Evolutionary conservation across 35 echinoderm and acorn worm species (phyloP).

Genomic region (Nesometra sesokonis): DNA sequence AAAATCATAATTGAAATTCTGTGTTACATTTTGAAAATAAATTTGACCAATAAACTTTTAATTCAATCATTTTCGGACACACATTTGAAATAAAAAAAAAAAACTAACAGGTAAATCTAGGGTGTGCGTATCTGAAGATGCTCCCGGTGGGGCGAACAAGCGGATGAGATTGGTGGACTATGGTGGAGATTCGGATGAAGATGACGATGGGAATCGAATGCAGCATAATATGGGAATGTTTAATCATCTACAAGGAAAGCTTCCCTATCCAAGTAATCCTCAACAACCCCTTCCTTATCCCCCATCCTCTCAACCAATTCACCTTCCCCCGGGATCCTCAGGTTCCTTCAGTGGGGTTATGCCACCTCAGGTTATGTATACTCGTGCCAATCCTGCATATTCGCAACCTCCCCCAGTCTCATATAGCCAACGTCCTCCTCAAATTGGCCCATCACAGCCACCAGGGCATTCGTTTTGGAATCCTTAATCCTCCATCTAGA

Average conservation of each 20-base stretch:
- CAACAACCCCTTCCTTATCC: background rate
- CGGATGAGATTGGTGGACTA: background rate
- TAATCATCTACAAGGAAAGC: background rate
- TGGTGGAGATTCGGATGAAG: background rate
- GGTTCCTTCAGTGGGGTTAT: background rate
- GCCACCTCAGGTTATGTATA: background rate
- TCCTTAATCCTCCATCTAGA: background rate
- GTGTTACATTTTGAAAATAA: too few species aligned
- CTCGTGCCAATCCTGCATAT: background rate
- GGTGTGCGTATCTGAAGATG: background rate
- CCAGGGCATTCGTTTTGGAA: background rate
- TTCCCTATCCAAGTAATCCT: background rate
- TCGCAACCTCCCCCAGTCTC: background rate
- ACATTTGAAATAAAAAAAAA: background rate
- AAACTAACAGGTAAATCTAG: background rate
- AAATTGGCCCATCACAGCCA: background rate
- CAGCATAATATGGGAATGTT: background rate
- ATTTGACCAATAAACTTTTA: too few species aligned
- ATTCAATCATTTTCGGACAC: too few species aligned
- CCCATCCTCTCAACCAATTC: background rate
- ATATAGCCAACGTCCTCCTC: background rate
- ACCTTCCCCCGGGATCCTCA: background rate
- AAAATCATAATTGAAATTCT: too few species aligned
- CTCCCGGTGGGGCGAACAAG: background rate
- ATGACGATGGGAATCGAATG: background rate